Evolutionary conservation across 2,888 invertebrate genomes (phyloP), one percentile per base, ranked within the genome.

Genomic region (Drosophila formosana): DNA sequence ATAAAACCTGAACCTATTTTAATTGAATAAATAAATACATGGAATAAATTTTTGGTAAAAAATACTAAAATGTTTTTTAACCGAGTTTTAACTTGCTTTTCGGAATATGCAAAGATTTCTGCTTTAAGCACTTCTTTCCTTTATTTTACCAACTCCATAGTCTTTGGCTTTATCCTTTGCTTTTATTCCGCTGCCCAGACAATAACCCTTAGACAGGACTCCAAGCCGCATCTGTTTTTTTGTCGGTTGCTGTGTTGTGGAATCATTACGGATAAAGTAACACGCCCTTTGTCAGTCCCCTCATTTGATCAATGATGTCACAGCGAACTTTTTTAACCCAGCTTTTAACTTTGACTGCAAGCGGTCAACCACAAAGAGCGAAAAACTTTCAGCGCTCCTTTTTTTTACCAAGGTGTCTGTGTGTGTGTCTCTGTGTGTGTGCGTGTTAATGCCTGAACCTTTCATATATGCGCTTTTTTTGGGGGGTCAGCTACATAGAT

Each of bases 291-390:
- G 66, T 57, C 71, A 46, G 60, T 53, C 30, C 62, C 62, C 63
- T 62, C 65, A 68, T 74, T 78, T 67, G 87, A 73, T 81, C 74
- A 66, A 64, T 83, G 83, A 78, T 78, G 81, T 70, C 75, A 60
- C 66, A 47, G 51, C 28, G 64, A 68, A 72, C 64, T 75, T 74
- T 75, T 82, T 75, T 66, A 63, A 65, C 64, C 53, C 70, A 62
- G 71, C 74, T 83, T 82, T 83, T 74, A 83, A 87, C 88, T 84
- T 87, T 84, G 74, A 82, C 83, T 84, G 78, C 82, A 76, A 70
- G 79, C 76, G 88, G 82, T 86, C 86, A 86, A 86, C 82, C 86
- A 70, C 82, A 82, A 82, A 77, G 61, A 70, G 71, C 69, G 69
- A 78, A 83, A 77, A 82, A 82, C 43, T 82, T 82, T 57, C 28